phyloP scores from a whole-genome alignment of 2,113 vertebrate species.

The Myrmophylax atrothorax region DNA sequence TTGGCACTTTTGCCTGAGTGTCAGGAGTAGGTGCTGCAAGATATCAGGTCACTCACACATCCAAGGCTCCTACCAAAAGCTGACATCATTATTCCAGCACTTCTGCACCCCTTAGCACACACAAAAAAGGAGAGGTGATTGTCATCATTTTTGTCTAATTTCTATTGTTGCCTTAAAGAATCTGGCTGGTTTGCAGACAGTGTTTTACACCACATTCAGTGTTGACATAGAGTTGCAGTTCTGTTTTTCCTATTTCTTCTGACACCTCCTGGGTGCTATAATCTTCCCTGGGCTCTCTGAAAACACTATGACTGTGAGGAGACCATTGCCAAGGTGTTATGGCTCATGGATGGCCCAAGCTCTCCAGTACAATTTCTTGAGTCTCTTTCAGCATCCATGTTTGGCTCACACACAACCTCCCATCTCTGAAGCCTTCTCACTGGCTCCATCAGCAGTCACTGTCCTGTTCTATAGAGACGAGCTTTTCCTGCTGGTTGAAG shows the following conservation, averaged over 20 bases:
- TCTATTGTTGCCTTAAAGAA: background rate
- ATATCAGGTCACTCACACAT: background rate
- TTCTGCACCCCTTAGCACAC: background rate
- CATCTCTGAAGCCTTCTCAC: background rate
- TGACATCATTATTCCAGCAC: background rate
- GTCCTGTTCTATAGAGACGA: background rate
- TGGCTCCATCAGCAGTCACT: accelerated
- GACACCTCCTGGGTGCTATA: background rate
- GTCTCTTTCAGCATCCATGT: background rate
- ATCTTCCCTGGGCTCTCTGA: background rate
- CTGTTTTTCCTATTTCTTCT: background rate
- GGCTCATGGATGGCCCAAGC: background rate
- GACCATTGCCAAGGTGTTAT: accelerated
- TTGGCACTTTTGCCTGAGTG: background rate
- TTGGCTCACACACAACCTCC: background rate
- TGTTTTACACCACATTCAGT: background rate
- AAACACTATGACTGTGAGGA: background rate
- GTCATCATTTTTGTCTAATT: background rate
- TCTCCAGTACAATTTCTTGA: background rate
- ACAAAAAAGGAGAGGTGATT: background rate
- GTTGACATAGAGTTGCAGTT: background rate
- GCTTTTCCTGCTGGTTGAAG: background rate
- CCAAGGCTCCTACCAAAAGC: background rate
- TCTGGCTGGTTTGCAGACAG: background rate
- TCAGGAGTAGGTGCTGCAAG: background rate